A percentile compares a stretch with the other conserved stretches of the same genome.
Conservation (phyloP, 2,888 invertebrate genomes). For the Dione vanillae region DNA sequence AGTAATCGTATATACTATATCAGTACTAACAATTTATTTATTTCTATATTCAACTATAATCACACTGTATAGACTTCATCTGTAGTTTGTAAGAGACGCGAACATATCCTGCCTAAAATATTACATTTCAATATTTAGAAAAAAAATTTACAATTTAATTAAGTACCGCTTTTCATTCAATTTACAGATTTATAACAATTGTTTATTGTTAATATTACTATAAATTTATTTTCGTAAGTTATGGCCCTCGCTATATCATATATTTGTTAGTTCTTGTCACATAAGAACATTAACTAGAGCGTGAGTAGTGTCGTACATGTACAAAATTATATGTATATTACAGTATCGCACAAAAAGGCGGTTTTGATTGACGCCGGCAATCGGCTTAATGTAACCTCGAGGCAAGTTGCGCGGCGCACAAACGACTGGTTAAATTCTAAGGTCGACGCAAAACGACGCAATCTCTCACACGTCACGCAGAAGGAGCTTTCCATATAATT, state of each 20-base stretch:
- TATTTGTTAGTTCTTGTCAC: too few relatives aligned
- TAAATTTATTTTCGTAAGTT: slow-evolving; percentile 37
- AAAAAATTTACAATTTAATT: too few relatives aligned
- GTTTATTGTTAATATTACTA: too few relatives aligned
- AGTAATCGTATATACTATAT: too few relatives aligned
- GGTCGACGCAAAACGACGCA: slow-evolving; percentile 82
- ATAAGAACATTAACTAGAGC: slow-evolving; percentile 60
- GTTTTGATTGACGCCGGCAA: slow-evolving; percentile 83
- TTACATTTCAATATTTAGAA: too few relatives aligned
- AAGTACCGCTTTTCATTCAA: too few relatives aligned
- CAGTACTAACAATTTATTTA: too few relatives aligned
- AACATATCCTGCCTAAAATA: too few relatives aligned
- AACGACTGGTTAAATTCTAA: slow-evolving; percentile 82
- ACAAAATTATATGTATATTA: slow-evolving; percentile 48
- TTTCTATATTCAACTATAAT: too few relatives aligned
- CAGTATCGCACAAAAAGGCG: slow-evolving; percentile 73
- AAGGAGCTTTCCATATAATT: slow-evolving; percentile 81
- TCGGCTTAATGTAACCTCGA: slow-evolving; percentile 83
- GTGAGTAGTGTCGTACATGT: slow-evolving; percentile 58
- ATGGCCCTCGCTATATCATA: slow-evolving; percentile 17
- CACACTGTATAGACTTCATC: too few relatives aligned
- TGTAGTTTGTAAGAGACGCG: too few relatives aligned
- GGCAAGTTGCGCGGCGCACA: slow-evolving; percentile 78
- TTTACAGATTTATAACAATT: too few relatives aligned
- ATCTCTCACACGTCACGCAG: slow-evolving; percentile 81